phyloP scores from a whole-genome alignment of 2,888 invertebrate species.

The Dynastes hyllus region DNA sequence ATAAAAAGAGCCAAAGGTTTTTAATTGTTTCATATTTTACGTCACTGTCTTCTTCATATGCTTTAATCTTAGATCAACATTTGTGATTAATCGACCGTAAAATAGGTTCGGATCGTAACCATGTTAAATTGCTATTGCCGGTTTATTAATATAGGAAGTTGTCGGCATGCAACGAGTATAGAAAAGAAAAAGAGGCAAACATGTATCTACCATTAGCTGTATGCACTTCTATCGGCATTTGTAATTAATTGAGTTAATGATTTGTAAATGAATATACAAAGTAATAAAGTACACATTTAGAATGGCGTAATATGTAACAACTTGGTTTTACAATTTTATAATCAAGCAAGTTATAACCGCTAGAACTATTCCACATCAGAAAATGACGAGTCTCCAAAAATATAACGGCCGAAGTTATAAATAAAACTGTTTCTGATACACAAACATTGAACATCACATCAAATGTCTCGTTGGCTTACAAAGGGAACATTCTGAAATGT shows the following conservation, averaged over 20 bases:
- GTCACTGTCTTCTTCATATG: conserved; percentile 26
- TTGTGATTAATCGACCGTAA: conserved; percentile 50
- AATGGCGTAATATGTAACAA: no score
- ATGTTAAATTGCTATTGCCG: conserved; percentile 47
- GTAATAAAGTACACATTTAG: background rate
- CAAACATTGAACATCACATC: no score
- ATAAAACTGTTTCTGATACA: no score
- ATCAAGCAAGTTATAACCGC: no score
- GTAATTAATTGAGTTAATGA: conserved; percentile 2
- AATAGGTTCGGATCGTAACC: conserved; percentile 46
- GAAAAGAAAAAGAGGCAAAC: background rate
- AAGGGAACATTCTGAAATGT: no score
- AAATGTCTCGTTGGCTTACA: no score
- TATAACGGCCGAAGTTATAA: no score
- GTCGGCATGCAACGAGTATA: conserved; percentile 1
- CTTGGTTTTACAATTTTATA: no score
- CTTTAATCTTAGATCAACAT: conserved; percentile 19
- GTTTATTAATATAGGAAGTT: conserved; percentile 47
- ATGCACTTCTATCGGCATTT: background rate
- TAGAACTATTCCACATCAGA: no score
- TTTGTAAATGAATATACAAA: background rate
- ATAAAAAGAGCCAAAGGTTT: background rate
- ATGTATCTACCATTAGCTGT: background rate
- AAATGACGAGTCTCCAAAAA: no score
- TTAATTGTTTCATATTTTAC: conserved; percentile 14